Percentiles rank a stretch among this genome's conserved stretches.
phyloP scores from a whole-genome alignment of 2,797 vertebrate species.

The Anniella stebbinsi region DNA sequence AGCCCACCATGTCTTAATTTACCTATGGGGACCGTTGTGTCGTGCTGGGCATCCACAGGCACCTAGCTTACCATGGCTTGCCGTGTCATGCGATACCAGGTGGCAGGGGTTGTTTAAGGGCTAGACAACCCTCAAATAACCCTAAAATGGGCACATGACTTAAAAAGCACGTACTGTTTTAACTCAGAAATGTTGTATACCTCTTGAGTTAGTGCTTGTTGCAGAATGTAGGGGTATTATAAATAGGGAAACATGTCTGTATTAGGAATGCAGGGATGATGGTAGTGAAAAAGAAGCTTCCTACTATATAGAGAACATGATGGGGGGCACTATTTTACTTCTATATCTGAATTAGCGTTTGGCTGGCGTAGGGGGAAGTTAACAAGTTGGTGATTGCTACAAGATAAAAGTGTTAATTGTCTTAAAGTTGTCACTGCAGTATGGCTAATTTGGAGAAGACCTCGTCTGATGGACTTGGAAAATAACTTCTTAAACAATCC shows the following conservation, averaged over 20 bases:
- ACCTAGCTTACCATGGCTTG: too few species aligned
- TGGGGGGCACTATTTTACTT: not conserved
- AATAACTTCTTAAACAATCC: not conserved
- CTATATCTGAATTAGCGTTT: not conserved
- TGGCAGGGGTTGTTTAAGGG: too few species aligned
- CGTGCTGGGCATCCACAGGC: too few species aligned
- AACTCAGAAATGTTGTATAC: not conserved
- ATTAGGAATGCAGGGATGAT: not conserved
- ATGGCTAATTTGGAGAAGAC: not conserved
- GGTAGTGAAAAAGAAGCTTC: not conserved
- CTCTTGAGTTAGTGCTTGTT: not conserved
- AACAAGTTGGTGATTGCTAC: not conserved
- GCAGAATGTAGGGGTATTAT: not conserved
- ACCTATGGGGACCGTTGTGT: too few species aligned
- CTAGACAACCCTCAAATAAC: too few species aligned
- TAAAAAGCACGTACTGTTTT: not conserved
- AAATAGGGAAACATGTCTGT: not conserved
- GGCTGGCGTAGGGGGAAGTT: not conserved
- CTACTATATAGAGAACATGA: not conserved
- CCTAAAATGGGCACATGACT: too few species aligned
- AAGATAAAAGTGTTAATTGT: not conserved
- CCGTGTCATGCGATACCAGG: too few species aligned
- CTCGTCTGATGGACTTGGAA: not conserved
- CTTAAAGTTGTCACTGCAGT: not conserved
- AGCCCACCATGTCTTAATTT: too few species aligned